Conservation (phyloP, 2,797 vertebrate species). For the Atherinosoma microstoma region DNA sequence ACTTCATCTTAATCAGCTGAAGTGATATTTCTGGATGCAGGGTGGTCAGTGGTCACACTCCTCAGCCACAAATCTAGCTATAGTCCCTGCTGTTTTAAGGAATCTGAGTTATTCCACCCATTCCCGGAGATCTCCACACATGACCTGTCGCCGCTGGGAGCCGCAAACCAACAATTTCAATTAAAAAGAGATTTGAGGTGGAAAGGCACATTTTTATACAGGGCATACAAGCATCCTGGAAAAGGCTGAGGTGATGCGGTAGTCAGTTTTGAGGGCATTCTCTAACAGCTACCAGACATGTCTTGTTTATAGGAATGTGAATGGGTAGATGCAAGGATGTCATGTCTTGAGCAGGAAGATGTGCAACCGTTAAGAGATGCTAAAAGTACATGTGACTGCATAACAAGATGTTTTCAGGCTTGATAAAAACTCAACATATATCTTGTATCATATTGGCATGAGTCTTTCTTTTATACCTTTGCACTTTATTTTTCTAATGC, state of each 20-base stretch:
- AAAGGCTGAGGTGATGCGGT: slow-evolving; percentile 36
- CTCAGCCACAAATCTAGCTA: slow-evolving; percentile 18
- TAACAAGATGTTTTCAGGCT: background rate
- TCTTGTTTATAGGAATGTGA: background rate
- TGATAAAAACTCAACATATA: background rate
- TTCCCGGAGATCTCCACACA: slow-evolving; percentile 79
- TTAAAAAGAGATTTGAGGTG: slow-evolving; percentile 89
- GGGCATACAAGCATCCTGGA: slow-evolving; percentile 37
- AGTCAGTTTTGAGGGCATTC: slow-evolving; percentile 20
- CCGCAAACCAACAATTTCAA: slow-evolving; percentile 76
- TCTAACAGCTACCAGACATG: background rate
- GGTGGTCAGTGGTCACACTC: slow-evolving; percentile 44
- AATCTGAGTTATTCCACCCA: slow-evolving; percentile 83
- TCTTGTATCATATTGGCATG: background rate
- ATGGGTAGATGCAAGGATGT: background rate
- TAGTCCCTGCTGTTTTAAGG: slow-evolving; percentile 75
- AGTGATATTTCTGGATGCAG: slow-evolving; percentile 22
- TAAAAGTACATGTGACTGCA: background rate
- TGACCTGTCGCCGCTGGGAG: slow-evolving; percentile 76
- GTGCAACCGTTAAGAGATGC: background rate
- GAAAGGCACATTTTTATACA: slow-evolving; percentile 79
- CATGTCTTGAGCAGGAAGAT: background rate
- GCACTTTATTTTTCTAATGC: too few relatives aligned
- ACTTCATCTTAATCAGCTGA: slow-evolving; percentile 14
- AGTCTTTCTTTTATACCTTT: background rate